Conservation (phyloP, 2,888 invertebrate species). For the Taphrorychus bicolor region DNA sequence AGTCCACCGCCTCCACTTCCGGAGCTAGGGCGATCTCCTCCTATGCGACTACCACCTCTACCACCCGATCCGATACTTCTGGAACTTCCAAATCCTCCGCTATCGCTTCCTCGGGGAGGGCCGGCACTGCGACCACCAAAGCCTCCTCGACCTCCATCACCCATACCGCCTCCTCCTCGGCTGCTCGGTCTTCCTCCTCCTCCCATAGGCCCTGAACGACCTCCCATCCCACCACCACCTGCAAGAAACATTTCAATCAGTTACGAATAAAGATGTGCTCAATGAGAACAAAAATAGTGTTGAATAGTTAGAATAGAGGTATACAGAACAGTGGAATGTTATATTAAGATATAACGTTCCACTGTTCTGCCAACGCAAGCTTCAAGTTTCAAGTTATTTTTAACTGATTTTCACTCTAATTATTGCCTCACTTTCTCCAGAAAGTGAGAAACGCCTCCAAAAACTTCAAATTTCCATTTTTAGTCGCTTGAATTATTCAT, state of each 20-base stretch:
- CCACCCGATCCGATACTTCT: not conserved
- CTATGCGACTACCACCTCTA: not conserved
- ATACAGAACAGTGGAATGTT: too few species aligned
- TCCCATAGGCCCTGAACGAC: not conserved
- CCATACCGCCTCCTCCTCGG: not conserved
- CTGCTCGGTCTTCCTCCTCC: not conserved
- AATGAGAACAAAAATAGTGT: too few species aligned
- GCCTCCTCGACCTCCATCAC: not conserved
- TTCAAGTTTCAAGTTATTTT: too few species aligned
- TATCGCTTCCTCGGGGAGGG: not conserved
- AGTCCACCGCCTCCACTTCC: slow-evolving; percentile 39
- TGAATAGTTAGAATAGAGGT: too few species aligned
- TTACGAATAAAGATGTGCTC: not conserved
- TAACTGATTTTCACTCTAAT: too few species aligned
- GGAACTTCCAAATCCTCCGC: not conserved
- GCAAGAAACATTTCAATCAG: not conserved
- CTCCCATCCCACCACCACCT: not conserved
- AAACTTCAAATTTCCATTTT: too few species aligned
- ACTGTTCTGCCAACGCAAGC: too few species aligned
- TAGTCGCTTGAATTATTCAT: too few species aligned
- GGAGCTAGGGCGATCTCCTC: not conserved
- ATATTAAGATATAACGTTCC: too few species aligned
- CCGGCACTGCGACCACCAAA: slow-evolving; percentile 2
- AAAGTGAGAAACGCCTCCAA: too few species aligned
- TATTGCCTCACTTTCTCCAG: too few species aligned